phyloP scores from a whole-genome alignment of 2,797 vertebrate genomes.

The Eidolon dupreanum region DNA sequence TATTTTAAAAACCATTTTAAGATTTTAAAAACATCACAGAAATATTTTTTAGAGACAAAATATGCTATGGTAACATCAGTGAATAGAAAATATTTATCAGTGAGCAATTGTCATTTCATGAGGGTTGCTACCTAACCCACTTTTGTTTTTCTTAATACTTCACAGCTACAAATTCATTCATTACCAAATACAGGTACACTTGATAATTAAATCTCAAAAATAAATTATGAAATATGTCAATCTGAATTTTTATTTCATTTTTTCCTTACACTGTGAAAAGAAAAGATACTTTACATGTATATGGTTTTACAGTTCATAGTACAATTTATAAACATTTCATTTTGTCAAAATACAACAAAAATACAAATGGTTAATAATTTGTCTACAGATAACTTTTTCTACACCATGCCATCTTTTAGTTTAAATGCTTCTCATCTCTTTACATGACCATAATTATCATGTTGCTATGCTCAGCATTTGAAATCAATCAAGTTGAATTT shows the following conservation, averaged over 20 bases:
- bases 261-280: conserved; percentile 2
- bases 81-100: not conserved
- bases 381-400: not conserved
- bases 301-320: not conserved
- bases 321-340: conserved; percentile 12
- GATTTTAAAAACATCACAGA: not conserved
- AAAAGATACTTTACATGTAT: not conserved
- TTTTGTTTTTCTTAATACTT: not conserved
- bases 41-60: conserved; percentile 25
- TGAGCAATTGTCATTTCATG: not conserved
- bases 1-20: not conserved
- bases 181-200: not conserved
- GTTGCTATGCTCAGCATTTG: not conserved
- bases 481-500: not conserved
- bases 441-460: not conserved
- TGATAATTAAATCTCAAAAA: not conserved
- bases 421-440: not conserved
- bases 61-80: not conserved
- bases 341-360: conserved; percentile 22
- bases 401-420: not conserved
- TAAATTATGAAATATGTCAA: not conserved
- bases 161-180: not conserved
- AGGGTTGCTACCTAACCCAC: not conserved
- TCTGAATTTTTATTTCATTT: conserved; percentile 1
- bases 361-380: conserved; percentile 2